Evolutionary conservation across 2,113 vertebrate genomes (phyloP), one percentile per base, ranked within the genome.

Genomic region (Romanogobio albipinnatus): DNA sequence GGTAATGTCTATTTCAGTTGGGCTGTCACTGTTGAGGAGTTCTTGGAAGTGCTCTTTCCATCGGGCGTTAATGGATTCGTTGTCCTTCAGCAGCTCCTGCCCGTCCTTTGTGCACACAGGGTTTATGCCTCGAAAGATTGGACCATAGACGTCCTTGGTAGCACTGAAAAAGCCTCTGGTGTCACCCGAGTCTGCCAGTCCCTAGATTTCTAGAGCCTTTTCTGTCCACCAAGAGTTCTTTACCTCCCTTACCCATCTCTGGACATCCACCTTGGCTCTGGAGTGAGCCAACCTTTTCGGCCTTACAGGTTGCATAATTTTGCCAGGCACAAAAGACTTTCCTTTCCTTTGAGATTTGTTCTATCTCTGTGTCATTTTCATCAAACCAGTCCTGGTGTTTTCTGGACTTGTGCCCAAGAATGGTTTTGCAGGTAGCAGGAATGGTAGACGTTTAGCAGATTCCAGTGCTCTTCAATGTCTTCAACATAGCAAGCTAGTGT

Each of bases 161-260:
- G 61, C 61, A 61, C 59, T 61, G 59, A 61, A 24, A 61, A 61
- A 5, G 9, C 49, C 66, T 49, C 66, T 61, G 64, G 36, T 73
- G 14, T 81, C 53, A 71, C 36, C 19, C 1, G 17, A 45, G 36
- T 71, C 19, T 45, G 4, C 19, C 36, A 71, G 19, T 71, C 68
- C 39, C 17, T 71, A 3, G 68, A 71, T 43, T 29, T 76, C 5
- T 4, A 49, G 24, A 53, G 76, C 33, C 76, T 61, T 79, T 79
- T 79, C 33, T 79, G 49, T 79, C 76, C 76, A 79, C 56, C 56
- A 79, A 14, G 8, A 36, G 1, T 59, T 62, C 14, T 79, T 79
- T 39, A 62, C 17, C 53, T 26, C 76, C 36, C 53, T 62, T 2
- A 47, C 36, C 29, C 36, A 13, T 36, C 36, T 61, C 22, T 62